phyloP scores from a whole-genome alignment of 2,888 invertebrate genomes.

The Stenchaetothrips biformis region DNA sequence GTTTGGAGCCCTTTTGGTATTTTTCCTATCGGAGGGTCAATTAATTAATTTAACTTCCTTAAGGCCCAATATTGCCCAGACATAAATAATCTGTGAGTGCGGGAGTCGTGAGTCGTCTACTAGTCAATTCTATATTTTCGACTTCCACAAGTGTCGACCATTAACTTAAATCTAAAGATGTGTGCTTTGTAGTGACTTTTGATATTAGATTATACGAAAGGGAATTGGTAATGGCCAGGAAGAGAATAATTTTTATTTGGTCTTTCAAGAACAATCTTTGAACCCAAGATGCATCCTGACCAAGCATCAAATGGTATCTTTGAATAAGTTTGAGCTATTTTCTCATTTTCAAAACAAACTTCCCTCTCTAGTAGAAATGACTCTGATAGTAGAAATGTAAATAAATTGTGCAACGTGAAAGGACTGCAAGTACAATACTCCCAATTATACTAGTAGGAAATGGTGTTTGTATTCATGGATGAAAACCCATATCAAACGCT shows the following conservation, averaged over 20 bases:
- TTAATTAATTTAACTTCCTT: neutral
- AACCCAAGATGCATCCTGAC: neutral
- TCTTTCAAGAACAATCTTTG: neutral
- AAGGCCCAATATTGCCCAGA: neutral
- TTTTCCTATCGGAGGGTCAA: neutral
- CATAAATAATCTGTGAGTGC: neutral
- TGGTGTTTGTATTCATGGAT: constrained; percentile 13
- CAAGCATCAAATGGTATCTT: neutral
- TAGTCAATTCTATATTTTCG: constrained; percentile 16
- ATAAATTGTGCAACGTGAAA: constrained; percentile 1
- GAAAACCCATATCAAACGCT: constrained; percentile 23
- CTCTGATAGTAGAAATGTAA: constrained; percentile 10
- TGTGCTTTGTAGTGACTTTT: constrained; percentile 18
- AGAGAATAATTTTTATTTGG: neutral
- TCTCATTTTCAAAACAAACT: neutral
- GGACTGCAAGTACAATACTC: constrained; percentile 24
- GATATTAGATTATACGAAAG: neutral
- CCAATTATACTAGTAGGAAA: constrained; percentile 14
- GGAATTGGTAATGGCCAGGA: neutral
- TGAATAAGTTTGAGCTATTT: constrained; percentile 8
- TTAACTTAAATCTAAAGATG: neutral
- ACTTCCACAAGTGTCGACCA: constrained; percentile 8
- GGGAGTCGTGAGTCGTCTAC: neutral
- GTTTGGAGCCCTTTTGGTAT: neutral
- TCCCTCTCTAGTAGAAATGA: neutral